These are phyloP conservation scores for Ceryle rudis DNA, from an alignment of 2,797 vertebrate species.

Conservation along the genomic window DNA sequence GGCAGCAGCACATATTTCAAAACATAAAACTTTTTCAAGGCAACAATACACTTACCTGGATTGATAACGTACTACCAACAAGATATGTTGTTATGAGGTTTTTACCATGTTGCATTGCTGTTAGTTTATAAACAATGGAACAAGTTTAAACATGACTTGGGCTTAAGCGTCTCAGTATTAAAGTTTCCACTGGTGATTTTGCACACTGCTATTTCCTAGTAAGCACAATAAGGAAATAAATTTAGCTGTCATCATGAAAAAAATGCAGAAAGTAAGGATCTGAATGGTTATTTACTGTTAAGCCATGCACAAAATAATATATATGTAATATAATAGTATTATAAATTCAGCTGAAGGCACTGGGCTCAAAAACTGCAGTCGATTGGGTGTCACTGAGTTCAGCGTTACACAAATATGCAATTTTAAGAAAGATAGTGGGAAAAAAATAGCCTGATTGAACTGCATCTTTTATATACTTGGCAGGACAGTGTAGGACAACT, in stretches of 20 bases:
- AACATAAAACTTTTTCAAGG: neutral
- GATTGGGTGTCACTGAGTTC: neutral
- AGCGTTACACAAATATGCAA: neutral
- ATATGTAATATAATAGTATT: neutral
- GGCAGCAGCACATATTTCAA: neutral
- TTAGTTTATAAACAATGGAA: constrained; percentile 64
- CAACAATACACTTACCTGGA: neutral
- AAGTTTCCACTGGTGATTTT: constrained; percentile 69
- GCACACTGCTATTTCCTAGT: constrained; percentile 57
- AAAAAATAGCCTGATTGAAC: neutral
- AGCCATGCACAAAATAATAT: neutral
- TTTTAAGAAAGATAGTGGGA: neutral
- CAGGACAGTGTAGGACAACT: neutral
- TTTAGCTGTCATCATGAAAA: neutral
- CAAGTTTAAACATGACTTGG: constrained; percentile 67
- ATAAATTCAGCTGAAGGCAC: neutral
- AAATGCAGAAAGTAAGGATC: neutral
- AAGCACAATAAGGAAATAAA: neutral
- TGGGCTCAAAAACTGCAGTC: neutral
- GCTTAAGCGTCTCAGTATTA: constrained; percentile 37
- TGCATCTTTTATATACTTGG: neutral
- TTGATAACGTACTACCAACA: constrained; percentile 56
- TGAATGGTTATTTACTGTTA: neutral
- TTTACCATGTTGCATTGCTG: constrained; percentile 33
- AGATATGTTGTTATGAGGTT: constrained; percentile 58